Percentiles rank a stretch among this genome's conserved stretches.
Conservation (phyloP, 2,113 vertebrate genomes). For the Coryphaenoides rupestris region DNA sequence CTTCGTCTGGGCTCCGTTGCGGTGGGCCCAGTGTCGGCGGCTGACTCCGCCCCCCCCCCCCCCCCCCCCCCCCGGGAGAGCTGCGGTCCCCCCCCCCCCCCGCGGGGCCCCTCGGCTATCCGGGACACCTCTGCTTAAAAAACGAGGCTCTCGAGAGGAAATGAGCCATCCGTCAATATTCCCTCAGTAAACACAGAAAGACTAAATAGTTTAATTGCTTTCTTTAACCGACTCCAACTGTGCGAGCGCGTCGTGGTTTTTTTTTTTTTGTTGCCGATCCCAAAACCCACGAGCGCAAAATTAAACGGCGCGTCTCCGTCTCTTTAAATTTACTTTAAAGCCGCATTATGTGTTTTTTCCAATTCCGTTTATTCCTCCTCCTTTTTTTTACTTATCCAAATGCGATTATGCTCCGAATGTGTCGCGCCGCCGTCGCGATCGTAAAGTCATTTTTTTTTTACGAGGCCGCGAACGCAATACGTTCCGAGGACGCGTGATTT, state of each 20-base stretch:
- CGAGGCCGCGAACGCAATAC: no score
- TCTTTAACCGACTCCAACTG: constrained; percentile 36
- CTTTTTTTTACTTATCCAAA: no score
- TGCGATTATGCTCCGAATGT: constrained; percentile 44
- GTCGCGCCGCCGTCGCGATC: constrained; percentile 49
- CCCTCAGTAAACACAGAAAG: constrained; percentile 55
- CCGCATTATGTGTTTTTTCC: no score
- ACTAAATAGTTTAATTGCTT: constrained; percentile 45
- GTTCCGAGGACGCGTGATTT: no score
- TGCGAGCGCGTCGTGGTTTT: constrained; percentile 14
- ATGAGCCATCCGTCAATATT: constrained; percentile 62
- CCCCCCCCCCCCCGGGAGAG: constrained; percentile 26
- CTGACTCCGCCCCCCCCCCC: constrained; percentile 30
- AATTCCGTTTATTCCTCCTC: constrained; percentile 44
- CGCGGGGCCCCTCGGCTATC: constrained; percentile 38
- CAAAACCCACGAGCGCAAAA: no score
- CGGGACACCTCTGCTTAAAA: constrained; percentile 52
- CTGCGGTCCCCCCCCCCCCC: constrained; percentile 57
- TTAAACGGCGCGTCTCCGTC: no score
- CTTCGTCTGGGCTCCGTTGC: no score
- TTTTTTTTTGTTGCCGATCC: no score
- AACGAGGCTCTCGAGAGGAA: constrained; percentile 54
- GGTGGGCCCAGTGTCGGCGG: no score
- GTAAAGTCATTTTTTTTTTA: no score
- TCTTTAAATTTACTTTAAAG: no score